Percentiles rank a stretch among this genome's conserved stretches.
These are phyloP conservation scores for Callorhinus ursinus DNA, from an alignment of 2,113 vertebrate genomes.

Conservation along the genomic window DNA sequence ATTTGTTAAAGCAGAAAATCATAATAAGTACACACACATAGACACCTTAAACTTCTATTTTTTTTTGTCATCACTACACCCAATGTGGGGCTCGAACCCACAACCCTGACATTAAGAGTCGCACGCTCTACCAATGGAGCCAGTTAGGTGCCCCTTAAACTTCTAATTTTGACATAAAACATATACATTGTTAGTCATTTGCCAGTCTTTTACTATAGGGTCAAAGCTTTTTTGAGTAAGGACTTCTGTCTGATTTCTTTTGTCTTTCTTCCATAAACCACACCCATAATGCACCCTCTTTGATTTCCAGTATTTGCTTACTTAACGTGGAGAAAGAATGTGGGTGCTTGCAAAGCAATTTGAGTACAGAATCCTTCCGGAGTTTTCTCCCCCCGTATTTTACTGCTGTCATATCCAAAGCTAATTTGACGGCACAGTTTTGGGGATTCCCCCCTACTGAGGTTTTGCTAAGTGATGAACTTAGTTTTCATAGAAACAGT, in stretches of 20 bases:
- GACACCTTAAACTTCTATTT: background rate
- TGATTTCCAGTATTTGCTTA: slow-evolving; percentile 4
- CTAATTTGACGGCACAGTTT: background rate
- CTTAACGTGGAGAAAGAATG: background rate
- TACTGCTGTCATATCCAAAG: background rate
- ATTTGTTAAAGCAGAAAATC: background rate
- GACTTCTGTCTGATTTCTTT: slow-evolving; percentile 34
- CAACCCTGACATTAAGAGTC: background rate
- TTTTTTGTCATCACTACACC: background rate
- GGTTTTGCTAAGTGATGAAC: background rate
- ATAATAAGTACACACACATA: background rate
- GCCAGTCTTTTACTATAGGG: background rate
- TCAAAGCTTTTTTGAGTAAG: background rate
- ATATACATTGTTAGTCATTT: background rate
- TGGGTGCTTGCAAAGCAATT: background rate
- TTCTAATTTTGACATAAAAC: slow-evolving; percentile 21
- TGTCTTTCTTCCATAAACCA: background rate
- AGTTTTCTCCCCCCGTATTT: background rate
- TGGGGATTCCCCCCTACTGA: background rate
- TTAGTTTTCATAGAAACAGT: slow-evolving; percentile 47
- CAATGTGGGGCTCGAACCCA: background rate
- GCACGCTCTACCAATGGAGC: background rate
- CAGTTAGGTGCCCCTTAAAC: background rate
- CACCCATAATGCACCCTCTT: background rate
- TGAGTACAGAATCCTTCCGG: background rate